A percentile compares a stretch with the other conserved stretches of the same genome.
Evolutionary conservation across 2,113 vertebrate genomes (phyloP).

Genomic region (Chamaetylas fuelleborni): DNA sequence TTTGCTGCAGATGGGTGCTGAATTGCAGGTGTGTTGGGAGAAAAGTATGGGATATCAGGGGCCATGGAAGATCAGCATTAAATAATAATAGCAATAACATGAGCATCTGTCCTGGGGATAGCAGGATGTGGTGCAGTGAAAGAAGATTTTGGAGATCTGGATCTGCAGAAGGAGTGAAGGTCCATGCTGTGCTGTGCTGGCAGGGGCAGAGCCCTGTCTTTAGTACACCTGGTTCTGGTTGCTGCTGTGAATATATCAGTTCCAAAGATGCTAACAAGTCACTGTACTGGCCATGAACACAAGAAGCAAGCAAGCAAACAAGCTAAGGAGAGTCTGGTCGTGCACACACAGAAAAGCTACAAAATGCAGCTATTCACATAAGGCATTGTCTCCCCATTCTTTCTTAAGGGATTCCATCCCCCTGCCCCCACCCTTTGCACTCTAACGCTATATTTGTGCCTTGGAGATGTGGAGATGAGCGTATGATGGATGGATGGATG

Average conservation of each 20-base stretch:
- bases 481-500: constrained; percentile 80
- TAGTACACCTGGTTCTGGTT: not conserved
- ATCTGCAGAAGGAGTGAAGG: not conserved
- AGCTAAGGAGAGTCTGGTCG: not conserved
- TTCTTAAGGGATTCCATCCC: constrained; percentile 58
- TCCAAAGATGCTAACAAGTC: not conserved
- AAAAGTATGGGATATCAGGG: not conserved
- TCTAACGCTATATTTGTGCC: constrained; percentile 66
- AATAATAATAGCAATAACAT: not conserved
- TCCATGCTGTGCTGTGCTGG: not conserved
- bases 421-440: constrained; percentile 55
- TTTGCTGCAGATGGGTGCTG: not conserved
- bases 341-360: not conserved
- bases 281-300: not conserved
- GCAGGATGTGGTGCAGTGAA: not conserved
- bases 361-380: not conserved
- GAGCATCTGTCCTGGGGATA: not conserved
- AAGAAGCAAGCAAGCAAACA: not conserved
- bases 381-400: constrained; percentile 22
- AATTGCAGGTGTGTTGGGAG: not conserved
- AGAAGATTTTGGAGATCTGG: not conserved
- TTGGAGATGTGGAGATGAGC: constrained; percentile 67
- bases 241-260: not conserved
- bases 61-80: not conserved
- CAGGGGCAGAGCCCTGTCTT: not conserved